Base-by-base conservation (phyloP, 2,888 invertebrate species). In the Leuctra nigra region DNA sequence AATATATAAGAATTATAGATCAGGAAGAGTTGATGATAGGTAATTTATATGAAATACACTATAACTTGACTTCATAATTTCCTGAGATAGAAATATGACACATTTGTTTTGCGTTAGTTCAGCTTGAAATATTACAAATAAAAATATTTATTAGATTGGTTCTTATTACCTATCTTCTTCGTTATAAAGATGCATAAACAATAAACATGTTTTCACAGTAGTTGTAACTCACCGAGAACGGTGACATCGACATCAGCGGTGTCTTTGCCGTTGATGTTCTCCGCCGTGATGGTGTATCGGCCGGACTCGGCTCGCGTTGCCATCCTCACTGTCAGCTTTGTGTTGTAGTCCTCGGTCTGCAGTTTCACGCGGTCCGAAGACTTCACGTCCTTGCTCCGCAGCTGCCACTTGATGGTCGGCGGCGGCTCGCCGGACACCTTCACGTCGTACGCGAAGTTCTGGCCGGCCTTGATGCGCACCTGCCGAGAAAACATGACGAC, bases 221-320 rank as follows among this genome's bases (percentile, higher is more conserved):
- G n/a, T n/a, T n/a, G n/a, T n/a, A n/a, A 61, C 64, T 66, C 60
- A 73, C 72, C 72, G 35, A 93, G 73, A 1, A 94, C 87, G 6
- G 82, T 87, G 0, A 99, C 93, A 66, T 92, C 91, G 0, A 98
- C 93, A 56, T 91, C 88, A 16, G 95, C 96, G 23, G 86, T 84
- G 69, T 99, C 98, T 66, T 86, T 88, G n/a, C 98, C 98, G 64
- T 92, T 94, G 54, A 80, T 77, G 69, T 99, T 99, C 72, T 92
- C 91, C 13, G 98, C 96, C 1, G 87, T 87, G 60, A 99, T 79
- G 0, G 87, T 88, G 70, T 97, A 98, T 16, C 86, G 79, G 13
- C 96, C 98, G 47, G 94, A 89, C 70, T 99, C 94, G 0, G 82
- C 82, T 7, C 98, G 77, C 0, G 84, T 86, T 0, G 92, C 89